Evolutionary conservation across 2,888 invertebrate species (phyloP), one percentile per base, ranked within the genome.

Genomic region (Fabriciana adippe): DNA sequence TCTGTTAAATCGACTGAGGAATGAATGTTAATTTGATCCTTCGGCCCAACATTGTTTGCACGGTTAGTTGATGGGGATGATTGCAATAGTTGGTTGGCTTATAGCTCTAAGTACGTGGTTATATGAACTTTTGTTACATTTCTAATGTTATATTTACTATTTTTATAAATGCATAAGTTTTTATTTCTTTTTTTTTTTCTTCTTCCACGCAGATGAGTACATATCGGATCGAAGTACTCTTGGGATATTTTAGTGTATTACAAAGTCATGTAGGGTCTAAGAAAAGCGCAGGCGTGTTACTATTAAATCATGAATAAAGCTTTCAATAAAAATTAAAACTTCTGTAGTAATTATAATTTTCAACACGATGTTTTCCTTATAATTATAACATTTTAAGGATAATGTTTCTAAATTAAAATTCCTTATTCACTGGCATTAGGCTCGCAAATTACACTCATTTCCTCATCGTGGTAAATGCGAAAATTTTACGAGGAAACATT

Each of bases 21-120:
- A 81, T 80, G 82, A 85, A 88, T 86, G 84, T 86, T 85, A 86
- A 88, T 88, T 83, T 85, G 85, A 85, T 85, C 80, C 81, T 81
- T 75, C 76, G 67, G 65, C 66, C 69, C 67, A 70, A 75, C 73
- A 75, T 74, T 75, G 75, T 74, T 76, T 75, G 71, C 67, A 73
- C 72, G 73, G 72, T 70, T 73, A 71, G 71, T 74, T 76, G 73
- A 75, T 75, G 71, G 66, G 64, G 68, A 55, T 72, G 70, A 73
- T 69, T 69, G 67, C 55, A 63, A 68, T 71, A 68, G 55, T 63
- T 63, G 65, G 64, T 65, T 68, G 51, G 57, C 63, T 56, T 68
- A 47, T 41, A 11, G 35, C 35, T 1, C 35, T 35, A 35, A 8
- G 35, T 59, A 59, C 21, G n/a, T 16, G 16, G 31, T 59, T 47